These are phyloP conservation scores for Drosophila parvula DNA, from an alignment of 1,140 invertebrate species.

Conservation along the genomic window DNA sequence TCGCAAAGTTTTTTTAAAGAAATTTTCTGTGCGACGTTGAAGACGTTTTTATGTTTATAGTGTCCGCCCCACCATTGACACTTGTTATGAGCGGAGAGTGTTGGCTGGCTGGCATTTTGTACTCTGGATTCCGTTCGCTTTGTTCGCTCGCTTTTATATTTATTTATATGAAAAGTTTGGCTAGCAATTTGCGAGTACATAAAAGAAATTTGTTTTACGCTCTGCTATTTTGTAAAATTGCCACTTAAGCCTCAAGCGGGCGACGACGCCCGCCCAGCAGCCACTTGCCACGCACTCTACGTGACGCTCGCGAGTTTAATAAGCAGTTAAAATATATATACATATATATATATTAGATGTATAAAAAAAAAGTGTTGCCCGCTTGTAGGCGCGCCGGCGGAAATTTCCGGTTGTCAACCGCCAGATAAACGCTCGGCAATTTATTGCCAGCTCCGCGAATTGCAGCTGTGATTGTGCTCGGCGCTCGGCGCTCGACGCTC, in stretches of 20 bases:
- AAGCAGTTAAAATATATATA: constrained; percentile 56
- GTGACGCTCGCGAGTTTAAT: constrained; percentile 58
- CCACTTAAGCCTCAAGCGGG: constrained; percentile 75
- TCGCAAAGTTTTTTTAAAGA: constrained; percentile 73
- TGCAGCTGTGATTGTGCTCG: constrained; percentile 49
- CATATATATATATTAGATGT: no score
- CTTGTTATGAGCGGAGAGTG: constrained; percentile 59
- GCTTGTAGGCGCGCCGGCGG: constrained; percentile 44
- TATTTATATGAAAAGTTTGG: constrained; percentile 81
- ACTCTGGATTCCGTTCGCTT: constrained; percentile 53
- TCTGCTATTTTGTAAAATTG: constrained; percentile 78
- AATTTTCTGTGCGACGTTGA: constrained; percentile 37
- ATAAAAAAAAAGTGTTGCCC: constrained; percentile 55
- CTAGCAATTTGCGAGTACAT: constrained; percentile 79
- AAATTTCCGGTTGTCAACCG: constrained; percentile 66
- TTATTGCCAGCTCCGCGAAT: constrained; percentile 37
- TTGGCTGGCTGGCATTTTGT: constrained; percentile 59
- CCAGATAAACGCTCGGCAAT: constrained; percentile 54
- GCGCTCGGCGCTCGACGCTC: not conserved
- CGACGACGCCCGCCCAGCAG: not conserved
- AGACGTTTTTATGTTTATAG: constrained; percentile 77
- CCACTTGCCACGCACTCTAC: not conserved
- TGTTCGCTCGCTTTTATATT: constrained; percentile 72
- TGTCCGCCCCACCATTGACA: constrained; percentile 65
- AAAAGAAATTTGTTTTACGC: constrained; percentile 81